A percentile compares a stretch with the other conserved stretches of the same genome.
phyloP scores from a whole-genome alignment of 2,797 vertebrate species.

The Tenualosa ilisha region DNA sequence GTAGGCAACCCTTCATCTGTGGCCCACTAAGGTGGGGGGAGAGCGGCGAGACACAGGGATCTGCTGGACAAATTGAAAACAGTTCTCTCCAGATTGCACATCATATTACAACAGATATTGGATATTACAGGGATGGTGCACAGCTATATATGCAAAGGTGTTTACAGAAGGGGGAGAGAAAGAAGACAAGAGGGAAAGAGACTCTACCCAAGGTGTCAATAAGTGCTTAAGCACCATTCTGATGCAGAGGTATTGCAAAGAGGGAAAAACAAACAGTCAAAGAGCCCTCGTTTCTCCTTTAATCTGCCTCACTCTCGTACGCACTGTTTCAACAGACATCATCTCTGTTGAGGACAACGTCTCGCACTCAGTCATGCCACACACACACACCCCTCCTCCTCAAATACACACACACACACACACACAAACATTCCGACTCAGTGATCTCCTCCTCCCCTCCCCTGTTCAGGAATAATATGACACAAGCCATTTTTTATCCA shows the following conservation, averaged over 20 bases:
- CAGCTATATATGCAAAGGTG: not conserved
- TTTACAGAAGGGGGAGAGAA: not conserved
- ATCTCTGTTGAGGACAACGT: not conserved
- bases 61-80: slow-evolving; percentile 7
- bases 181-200: not conserved
- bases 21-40: not conserved
- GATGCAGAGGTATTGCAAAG: slow-evolving; percentile 21
- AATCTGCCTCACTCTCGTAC: slow-evolving; percentile 34
- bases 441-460: slow-evolving; percentile 1
- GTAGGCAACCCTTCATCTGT: not conserved
- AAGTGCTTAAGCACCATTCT: slow-evolving; percentile 25
- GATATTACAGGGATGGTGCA: not conserved
- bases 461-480: slow-evolving; percentile 34
- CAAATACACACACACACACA: slow-evolving; percentile 8
- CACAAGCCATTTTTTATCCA: slow-evolving; percentile 36
- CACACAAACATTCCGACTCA: not conserved
- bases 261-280: slow-evolving; percentile 29
- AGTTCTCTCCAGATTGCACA: slow-evolving; percentile 3
- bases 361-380: not conserved
- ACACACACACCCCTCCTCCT: not conserved
- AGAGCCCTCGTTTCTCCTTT: slow-evolving; percentile 26
- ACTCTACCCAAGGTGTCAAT: slow-evolving; percentile 19
- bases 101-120: not conserved
- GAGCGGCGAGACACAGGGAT: not conserved
- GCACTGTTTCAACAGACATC: not conserved